Conservation (phyloP, 2,888 invertebrate species). For the Imbricaverruca yamaguchii region DNA sequence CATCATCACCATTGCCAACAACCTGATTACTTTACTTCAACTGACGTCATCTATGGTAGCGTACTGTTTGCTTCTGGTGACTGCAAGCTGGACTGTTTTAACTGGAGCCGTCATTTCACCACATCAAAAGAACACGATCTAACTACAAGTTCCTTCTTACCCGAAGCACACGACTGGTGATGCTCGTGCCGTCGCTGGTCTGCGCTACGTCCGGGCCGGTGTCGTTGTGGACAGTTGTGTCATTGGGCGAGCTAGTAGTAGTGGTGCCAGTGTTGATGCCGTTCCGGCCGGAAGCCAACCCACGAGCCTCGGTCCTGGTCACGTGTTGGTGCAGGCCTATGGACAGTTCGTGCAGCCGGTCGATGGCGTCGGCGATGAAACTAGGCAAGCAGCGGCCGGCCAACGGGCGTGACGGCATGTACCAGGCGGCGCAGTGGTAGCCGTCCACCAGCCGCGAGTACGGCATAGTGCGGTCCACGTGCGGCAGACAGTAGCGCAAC, state of each 20-base stretch:
- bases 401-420: background rate
- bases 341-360: background rate
- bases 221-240: background rate
- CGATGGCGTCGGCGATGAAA: background rate
- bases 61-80: too few relatives aligned
- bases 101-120: too few relatives aligned
- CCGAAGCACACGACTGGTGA: background rate
- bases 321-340: background rate
- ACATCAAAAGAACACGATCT: too few relatives aligned
- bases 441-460: background rate
- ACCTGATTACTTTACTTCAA: too few relatives aligned
- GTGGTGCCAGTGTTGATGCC: background rate
- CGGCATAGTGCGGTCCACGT: background rate
- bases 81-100: too few relatives aligned
- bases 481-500: background rate
- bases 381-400: background rate
- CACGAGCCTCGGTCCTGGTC: background rate
- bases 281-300: background rate
- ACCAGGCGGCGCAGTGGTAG: constrained; percentile 9
- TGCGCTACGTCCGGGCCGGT: background rate
- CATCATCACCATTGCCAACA: too few relatives aligned
- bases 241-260: background rate
- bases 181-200: background rate
- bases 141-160: background rate
- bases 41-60: too few relatives aligned